Evolutionary conservation across 2,888 invertebrate genomes (phyloP), one percentile per base, ranked within the genome.

Genomic region (Napeogenes sylphis): DNA sequence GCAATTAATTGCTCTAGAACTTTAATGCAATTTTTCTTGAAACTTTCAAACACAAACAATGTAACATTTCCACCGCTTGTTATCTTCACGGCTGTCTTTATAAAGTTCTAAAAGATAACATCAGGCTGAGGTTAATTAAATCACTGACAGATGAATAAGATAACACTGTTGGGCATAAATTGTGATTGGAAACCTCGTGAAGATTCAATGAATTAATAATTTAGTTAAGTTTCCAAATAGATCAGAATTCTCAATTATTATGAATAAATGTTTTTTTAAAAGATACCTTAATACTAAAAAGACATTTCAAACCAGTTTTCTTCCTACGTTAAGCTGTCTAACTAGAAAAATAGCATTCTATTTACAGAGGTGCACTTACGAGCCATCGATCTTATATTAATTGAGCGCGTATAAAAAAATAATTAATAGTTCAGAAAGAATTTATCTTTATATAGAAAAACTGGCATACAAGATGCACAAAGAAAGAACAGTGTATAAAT

Each of bases 111-210:
- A 62, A 62, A 66, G 72, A 72, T 72, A 71, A 68, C 65, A 72
- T 72, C 72, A 63, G 65, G 66, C 62, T 68, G 66, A 67, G 66
- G 68, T 71, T 71, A 71, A 71, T 71, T 70, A 71, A 72, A 72
- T 70, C 66, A 71, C 69, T 67, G 67, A 70, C 68, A 69, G 64
- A 64, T 62, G 46, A 65, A 67, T 63, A 56, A 59, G 70, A 68
- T 68, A 68, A 59, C 45, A 62, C 62, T 64, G 53, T 61, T 55
- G 60, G 58, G 59, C 60, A 64, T 68, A 64, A 66, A 69, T 71
- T 74, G 72, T 70, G 70, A 68, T 64, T 62, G 60, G 64, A 59
- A 59, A 67, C 21, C 21, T 21, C 21, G 21, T 60, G 60, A 59
- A 64, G 56, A 59, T 62, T 51, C 59, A 56, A 58, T 60, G 56